Conservation (phyloP, 2,113 vertebrate species). For the Puma concolor region DNA sequence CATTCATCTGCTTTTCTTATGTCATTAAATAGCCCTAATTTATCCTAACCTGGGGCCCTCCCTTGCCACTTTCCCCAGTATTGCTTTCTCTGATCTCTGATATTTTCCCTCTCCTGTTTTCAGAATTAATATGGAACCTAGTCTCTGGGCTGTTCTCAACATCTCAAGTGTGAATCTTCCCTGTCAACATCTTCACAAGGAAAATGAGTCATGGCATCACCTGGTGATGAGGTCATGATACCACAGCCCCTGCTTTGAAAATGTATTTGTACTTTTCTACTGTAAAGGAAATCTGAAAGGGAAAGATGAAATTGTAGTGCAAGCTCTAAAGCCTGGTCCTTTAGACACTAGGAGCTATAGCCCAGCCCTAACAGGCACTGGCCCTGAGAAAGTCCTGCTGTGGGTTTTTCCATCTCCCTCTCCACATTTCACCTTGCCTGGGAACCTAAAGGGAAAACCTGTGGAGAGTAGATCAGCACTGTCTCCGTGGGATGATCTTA, state of each 20-base stretch:
- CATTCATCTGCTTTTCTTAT: slow-evolving; percentile 12
- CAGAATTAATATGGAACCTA: slow-evolving; percentile 46
- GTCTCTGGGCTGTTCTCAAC: neutral
- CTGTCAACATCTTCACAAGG: slow-evolving; percentile 47
- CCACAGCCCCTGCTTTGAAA: neutral
- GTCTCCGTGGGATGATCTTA: neutral
- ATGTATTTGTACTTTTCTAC: neutral
- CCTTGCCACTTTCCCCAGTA: neutral
- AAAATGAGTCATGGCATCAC: slow-evolving; percentile 48
- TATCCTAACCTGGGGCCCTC: neutral
- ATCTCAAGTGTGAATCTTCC: slow-evolving; percentile 61
- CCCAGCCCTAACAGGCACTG: neutral
- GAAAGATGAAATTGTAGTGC: neutral
- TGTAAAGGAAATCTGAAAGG: neutral
- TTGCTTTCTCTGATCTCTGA: neutral
- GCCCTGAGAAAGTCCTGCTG: neutral
- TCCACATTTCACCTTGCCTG: neutral
- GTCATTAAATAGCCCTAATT: slow-evolving; percentile 31
- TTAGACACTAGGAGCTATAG: neutral
- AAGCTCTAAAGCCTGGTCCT: neutral
- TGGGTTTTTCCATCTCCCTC: neutral
- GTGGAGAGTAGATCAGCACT: neutral
- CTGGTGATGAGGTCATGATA: slow-evolving; percentile 16
- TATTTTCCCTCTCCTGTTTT: slow-evolving; percentile 45
- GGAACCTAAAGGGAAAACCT: neutral